Base-by-base conservation (phyloP, 2,797 vertebrate genomes). In the Helicolenus hilgendorfi region DNA sequence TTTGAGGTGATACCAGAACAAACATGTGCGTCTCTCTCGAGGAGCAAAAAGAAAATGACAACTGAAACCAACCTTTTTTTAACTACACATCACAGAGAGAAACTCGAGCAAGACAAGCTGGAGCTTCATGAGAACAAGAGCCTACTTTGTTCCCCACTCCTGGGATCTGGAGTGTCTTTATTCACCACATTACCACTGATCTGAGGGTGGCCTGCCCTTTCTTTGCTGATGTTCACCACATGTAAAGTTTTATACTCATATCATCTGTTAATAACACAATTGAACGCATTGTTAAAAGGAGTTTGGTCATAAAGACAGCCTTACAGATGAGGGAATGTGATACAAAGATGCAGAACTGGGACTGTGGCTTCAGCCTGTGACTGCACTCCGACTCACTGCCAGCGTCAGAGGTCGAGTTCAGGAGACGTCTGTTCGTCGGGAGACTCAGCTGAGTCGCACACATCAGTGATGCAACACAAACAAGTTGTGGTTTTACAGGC, bases 321-420 rank as follows among this genome's bases (percentile, higher is more conserved):
- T 35, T 22, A 77, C 73, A 85, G 36, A 75, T 63, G 84, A 84
- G 53, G 45, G 68, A 71, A 62, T 62, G 85, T 80, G 65, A 45
- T 24, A 11, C 22, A 63, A 67, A 73, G 77, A 84, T 9, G 26
- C 11, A 81, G 26, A 58, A 33, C 20, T 68, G n/a, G 1, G 13
- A 41, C 22, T 67, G 49, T 29, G 45, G 22, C 56, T 56, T 64
- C 18, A 31, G 84, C 31, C 59, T 77, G 55, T 90, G 88, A 90
- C 81, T 88, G 31, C 29, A 26, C 72, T 72, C 24, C 58, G 81
- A 72, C 90, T 92, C 92, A 92, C 70, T 85, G 85, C 86, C 74
- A 58, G 35, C 84, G 15, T 22, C 15, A n/a, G n/a, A 55, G 49
- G 49, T 20, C 8, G 8, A n/a, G 49, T 49, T 49, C 45, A 20